These are phyloP conservation scores for Remorina albescens DNA, from an alignment of 2,797 vertebrate genomes.

Conservation along the genomic window DNA sequence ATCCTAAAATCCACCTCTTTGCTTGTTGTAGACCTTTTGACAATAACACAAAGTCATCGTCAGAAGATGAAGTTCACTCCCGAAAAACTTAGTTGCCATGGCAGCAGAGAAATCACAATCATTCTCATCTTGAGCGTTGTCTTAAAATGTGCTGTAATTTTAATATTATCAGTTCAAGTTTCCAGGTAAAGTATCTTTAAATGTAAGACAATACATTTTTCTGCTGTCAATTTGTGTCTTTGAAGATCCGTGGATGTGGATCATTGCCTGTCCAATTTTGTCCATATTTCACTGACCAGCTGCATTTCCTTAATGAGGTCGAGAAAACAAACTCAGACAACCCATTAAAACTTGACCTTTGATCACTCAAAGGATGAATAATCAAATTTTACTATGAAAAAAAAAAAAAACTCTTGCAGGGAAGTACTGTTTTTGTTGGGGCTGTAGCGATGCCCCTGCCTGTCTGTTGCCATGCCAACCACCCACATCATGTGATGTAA, in stretches of 20 bases:
- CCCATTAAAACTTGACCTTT: conserved; percentile 10
- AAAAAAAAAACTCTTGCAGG: conserved; percentile 14
- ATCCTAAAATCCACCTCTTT: not conserved
- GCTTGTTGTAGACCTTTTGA: not conserved
- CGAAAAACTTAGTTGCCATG: not conserved
- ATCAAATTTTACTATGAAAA: not conserved
- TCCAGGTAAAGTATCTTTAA: not conserved
- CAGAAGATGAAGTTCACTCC: not conserved
- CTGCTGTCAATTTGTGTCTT: no score
- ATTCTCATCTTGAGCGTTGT: not conserved
- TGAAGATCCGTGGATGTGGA: not conserved
- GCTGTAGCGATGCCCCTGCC: conserved; percentile 9
- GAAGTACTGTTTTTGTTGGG: conserved; percentile 30
- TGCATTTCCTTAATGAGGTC: not conserved
- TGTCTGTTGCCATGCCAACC: conserved; percentile 44
- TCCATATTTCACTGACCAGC: not conserved
- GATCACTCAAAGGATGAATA: conserved; percentile 51
- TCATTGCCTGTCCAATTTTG: not conserved
- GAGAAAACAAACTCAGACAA: conserved; percentile 10
- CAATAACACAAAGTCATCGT: not conserved
- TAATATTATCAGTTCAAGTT: not conserved
- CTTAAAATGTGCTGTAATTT: not conserved
- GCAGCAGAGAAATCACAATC: not conserved
- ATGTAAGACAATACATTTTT: not conserved
- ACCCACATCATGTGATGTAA: conserved; percentile 24